These are phyloP conservation scores for Norana najaformis DNA, from an alignment of 2,888 invertebrate genomes.

Conservation along the genomic window DNA sequence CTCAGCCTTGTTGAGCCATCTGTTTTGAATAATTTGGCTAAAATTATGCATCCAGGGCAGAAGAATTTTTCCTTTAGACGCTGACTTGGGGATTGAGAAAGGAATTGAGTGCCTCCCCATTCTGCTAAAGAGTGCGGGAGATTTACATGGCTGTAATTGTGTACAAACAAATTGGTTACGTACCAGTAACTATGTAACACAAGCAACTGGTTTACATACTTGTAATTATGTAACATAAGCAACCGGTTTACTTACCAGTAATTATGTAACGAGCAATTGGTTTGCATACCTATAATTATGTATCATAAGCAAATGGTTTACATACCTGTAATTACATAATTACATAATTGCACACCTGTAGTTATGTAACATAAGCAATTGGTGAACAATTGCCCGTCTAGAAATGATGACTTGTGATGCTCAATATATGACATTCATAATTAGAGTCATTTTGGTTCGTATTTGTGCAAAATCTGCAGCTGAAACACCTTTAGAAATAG, in stretches of 20 bases:
- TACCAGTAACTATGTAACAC: not conserved
- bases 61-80: not conserved
- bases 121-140: not conserved
- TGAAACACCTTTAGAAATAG: too few relatives aligned
- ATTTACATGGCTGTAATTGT: not conserved
- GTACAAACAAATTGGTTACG: not conserved
- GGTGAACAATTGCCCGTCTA: too few relatives aligned
- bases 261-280: too few relatives aligned
- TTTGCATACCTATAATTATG: not conserved
- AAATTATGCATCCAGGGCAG: too few relatives aligned
- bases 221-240: too few relatives aligned
- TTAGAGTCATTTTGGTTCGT: too few relatives aligned
- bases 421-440: not conserved
- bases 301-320: not conserved
- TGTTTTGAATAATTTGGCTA: not conserved
- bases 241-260: too few relatives aligned
- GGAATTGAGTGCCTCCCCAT: not conserved
- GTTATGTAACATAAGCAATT: too few relatives aligned
- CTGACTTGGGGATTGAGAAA: not conserved
- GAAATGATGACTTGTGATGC: not conserved
- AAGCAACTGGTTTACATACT: too few relatives aligned
- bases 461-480: too few relatives aligned
- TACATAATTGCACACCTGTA: too few relatives aligned
- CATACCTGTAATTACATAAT: too few relatives aligned
- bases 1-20: not conserved